Base-by-base conservation (phyloP, 2,113 vertebrate species). In the Coracopsis vasa region DNA sequence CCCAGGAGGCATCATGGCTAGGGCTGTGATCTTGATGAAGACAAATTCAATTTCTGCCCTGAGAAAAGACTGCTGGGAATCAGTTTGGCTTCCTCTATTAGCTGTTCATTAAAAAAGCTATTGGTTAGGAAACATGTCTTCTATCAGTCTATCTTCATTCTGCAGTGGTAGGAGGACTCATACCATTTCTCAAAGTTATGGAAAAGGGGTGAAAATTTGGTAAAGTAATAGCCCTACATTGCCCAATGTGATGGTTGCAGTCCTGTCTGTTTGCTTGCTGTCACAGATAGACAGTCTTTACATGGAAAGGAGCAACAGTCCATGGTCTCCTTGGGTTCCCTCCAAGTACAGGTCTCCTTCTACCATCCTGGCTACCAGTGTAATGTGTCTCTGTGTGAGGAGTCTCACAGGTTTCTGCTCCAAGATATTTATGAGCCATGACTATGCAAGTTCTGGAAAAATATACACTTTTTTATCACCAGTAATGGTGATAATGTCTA, bases 401-500 rank as follows among this genome's bases (percentile, higher is more conserved):
- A 48, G 6, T 66, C 48, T 28, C 24, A 60, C 13, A 78, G 37
- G 5, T 69, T 77, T 94, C 48, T 92, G 37, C 11, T 79, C 7
- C 54, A 50, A 24, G 18, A 21, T 61, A 28, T 60, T 72, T 88
- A 27, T 72, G 23, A 72, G 8, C 13, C 15, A 13, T 18, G n/a
- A 5, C 7, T 33, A 3, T 37, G 11, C 0, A 0, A 65, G 23
- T 42, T 5, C 58, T 3, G 6, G 41, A 24, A 93, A 79, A 72
- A 53, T 15, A 11, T 5, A 21, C 6, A 16, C 12, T 58, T 11
- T 88, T 58, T 78, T 44, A 35, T 7, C 58, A 78, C 25, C 16
- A 51, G 15, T 5, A 84, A 8, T 28, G 7, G 12, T 67, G 39
- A 33, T 79, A 61, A 33, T 4, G 54, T 72, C 39, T 72, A 41